These are phyloP conservation scores for Pteruthius melanotis DNA, from an alignment of 2,113 vertebrate genomes.

Conservation along the genomic window DNA sequence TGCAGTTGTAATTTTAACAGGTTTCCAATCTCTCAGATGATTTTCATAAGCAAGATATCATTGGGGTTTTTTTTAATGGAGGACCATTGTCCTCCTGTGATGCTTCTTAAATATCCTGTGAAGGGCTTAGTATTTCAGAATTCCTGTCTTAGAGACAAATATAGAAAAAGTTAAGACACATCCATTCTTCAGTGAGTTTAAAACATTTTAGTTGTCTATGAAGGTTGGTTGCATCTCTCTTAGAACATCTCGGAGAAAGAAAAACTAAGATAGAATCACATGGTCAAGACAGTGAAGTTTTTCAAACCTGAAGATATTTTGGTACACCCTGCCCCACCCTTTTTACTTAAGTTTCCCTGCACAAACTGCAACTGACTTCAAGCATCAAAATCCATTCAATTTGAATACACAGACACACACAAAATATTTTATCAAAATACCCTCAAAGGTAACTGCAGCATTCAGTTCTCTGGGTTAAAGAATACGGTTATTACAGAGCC, in stretches of 20 bases:
- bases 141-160: not conserved
- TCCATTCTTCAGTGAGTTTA: not conserved
- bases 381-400: not conserved
- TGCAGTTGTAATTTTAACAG: not conserved
- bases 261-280: not conserved
- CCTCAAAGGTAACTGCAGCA: not conserved
- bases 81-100: not conserved
- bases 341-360: not conserved
- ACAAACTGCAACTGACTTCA: not conserved
- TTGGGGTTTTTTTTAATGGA: not conserved
- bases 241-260: not conserved
- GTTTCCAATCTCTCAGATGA: not conserved
- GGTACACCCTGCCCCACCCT: not conserved
- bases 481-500: not conserved
- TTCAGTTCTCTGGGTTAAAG: not conserved
- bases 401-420: not conserved
- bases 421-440: not conserved
- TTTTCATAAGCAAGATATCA: not conserved
- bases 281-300: not conserved
- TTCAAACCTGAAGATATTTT: not conserved
- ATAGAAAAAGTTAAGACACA: not conserved
- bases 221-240: not conserved
- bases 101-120: not conserved
- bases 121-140: not conserved
- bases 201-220: not conserved